Base-by-base conservation (phyloP, 2,888 invertebrate species). In the Lasioglossum oenotherae region DNA sequence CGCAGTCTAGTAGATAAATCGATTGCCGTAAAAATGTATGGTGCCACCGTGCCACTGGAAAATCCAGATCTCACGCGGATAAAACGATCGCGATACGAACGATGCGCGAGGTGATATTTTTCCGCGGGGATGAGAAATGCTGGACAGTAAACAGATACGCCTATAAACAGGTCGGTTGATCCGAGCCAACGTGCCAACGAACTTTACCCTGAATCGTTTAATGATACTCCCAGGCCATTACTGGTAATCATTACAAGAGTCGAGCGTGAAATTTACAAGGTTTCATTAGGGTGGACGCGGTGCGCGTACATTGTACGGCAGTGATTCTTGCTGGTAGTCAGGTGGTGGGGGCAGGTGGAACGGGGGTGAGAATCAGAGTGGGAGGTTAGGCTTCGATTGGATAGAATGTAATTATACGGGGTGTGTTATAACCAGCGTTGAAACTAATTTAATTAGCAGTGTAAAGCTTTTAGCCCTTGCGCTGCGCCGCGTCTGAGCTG, bases 231-330 rank as follows among this genome's bases (percentile, higher is more conserved):
- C 87, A 44, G 74, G 83, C 87, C 82, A 88, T 90, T 91, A 87
- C 84, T 75, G 88, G 78, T 84, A 83, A 87, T 88, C 88, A 91
- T 91, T 88, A 88, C 89, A 78, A 81, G 87, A 92, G 90, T 91
- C 88, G 84, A 90, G 88, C 89, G 87, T 83, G 81, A 88, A 92
- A 90, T 90, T 90, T 88, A 88, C 88, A 89, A 87, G 81, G 86
- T 80, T 90, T 87, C 89, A 82, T 87, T 83, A 76, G 76, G 46
- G 71, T 69, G 69, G 41, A 69, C 41, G 69, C 41, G 69, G 12
- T 8, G 35, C 23, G 67, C 67, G 64, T 64, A 67, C 67, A 67
- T 67, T 35, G 67, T 67, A 67, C 67, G 16, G 67, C 67, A 67
- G 35, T 67, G 67, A 67, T 67, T 67, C 67, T 67, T 67, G 67